Conservation (phyloP, 2,797 vertebrate species). For the Calcarius lapponicus region DNA sequence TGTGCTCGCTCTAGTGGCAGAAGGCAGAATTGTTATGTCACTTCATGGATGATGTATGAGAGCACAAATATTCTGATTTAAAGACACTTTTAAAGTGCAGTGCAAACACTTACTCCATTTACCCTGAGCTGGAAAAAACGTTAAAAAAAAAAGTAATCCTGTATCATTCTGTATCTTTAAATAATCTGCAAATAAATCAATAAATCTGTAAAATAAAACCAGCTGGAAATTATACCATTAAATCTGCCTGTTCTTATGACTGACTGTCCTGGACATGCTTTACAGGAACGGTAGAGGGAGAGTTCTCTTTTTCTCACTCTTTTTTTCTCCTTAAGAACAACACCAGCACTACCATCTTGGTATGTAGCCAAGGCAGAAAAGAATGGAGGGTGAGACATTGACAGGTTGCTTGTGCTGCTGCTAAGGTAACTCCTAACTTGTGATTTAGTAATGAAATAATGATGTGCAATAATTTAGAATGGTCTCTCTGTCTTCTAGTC, state of each 20-base stretch:
- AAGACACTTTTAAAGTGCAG: neutral
- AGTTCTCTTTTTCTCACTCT: neutral
- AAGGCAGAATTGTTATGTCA: neutral
- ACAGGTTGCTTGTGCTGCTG: neutral
- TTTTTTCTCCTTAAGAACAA: neutral
- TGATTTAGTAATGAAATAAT: slow-evolving; percentile 23
- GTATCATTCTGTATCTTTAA: neutral
- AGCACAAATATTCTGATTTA: neutral
- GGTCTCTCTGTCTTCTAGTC: neutral
- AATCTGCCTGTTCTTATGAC: neutral
- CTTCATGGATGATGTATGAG: accelerated
- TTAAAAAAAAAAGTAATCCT: neutral
- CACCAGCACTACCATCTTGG: neutral
- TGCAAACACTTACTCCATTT: neutral
- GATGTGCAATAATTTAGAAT: neutral
- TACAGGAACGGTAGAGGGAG: neutral
- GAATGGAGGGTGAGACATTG: neutral
- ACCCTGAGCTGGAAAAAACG: neutral
- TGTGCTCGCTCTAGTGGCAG: slow-evolving; percentile 14
- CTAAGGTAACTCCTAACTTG: neutral
- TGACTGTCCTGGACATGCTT: neutral
- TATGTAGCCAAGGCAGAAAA: neutral
- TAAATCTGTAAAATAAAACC: neutral
- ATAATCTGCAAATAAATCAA: neutral
- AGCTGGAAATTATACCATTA: neutral